Evolutionary conservation across 2,113 vertebrate genomes (phyloP), one percentile per base, ranked within the genome.

Genomic region (Rhinopomastus cyanomelas): DNA sequence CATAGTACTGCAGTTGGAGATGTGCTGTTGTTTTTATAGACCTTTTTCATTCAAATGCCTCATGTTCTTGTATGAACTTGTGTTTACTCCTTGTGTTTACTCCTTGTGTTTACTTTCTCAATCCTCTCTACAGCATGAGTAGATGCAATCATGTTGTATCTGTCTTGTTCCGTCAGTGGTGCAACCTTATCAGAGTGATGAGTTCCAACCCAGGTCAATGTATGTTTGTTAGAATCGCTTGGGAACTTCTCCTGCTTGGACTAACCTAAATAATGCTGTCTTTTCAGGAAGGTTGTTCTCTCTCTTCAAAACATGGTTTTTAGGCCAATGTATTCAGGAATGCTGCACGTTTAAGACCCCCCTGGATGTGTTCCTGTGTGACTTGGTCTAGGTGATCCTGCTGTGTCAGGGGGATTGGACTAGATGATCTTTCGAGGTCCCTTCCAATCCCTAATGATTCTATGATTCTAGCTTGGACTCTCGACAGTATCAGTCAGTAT

Each of bases 131-230:
- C 42, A 23, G 10, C 0, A 19, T 57, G 39, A 85, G 81, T 20
- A 16, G 8, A 44, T 51, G 64, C 60, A 44, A 1, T 48, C 67
- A 1, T 1, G 1, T 32, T 25, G 0, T 32, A 12, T 37, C 75
- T 52, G 51, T 42, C 60, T 34, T 57, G 34, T 74, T 59, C 71
- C 83, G 46, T 39, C 86, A 48, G 69, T 16, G 44, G 12, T 69
- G 69, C 32, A 20, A 51, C 9, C 16, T 21, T 32, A 49, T 49
- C 62, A 17, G 68, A 34, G 2, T 11, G 16, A 46, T 12, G 39
- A 20, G 4, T 78, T 77, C 68, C 66, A 37, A 5, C 49, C 29
- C 57, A 13, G 11, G 26, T 44, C 48, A 56, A 69, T 1, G 0
- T 26, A 17, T 8, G 0, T 64, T 75, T 46, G 9, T 79, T 59